Evolutionary conservation across 2,888 invertebrate species (phyloP).

Genomic region (Zootermopsis nevadensis): DNA sequence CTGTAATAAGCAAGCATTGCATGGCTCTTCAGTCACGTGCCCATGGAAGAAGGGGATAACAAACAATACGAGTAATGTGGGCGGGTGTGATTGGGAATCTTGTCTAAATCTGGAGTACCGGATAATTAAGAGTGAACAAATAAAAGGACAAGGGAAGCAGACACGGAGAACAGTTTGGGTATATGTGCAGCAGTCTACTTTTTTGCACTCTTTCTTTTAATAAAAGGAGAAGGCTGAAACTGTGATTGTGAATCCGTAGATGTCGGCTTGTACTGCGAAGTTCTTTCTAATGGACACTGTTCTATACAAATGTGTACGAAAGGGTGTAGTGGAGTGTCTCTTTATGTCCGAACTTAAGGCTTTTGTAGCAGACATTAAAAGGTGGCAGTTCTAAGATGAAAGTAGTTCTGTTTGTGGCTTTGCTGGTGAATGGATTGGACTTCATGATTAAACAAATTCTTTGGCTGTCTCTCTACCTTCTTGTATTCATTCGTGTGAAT

Average conservation of each 20-base stretch:
- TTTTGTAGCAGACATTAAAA: neutral
- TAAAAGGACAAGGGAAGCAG: conserved; percentile 1
- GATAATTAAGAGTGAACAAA: conserved; percentile 30
- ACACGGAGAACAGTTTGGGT: neutral
- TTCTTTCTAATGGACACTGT: conserved; percentile 3
- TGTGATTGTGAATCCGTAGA: neutral
- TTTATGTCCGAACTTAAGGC: conserved; percentile 9
- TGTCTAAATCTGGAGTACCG: conserved; percentile 17
- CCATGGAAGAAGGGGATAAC: neutral
- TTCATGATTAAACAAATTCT: conserved; percentile 2
- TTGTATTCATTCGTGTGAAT: neutral
- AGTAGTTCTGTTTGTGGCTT: neutral
- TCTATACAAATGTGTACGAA: neutral
- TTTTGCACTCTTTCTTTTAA: neutral
- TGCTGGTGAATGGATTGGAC: neutral
- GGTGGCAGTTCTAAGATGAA: neutral
- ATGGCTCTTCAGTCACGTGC: conserved; percentile 18
- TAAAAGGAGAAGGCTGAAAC: neutral
- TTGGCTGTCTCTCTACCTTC: neutral
- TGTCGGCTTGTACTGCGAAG: neutral
- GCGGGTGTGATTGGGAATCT: conserved; percentile 24
- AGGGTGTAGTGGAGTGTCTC: neutral
- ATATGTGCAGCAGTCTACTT: neutral
- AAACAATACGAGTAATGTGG: no score
- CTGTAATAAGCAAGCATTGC: conserved; percentile 18